A percentile compares a stretch with the other conserved stretches of the same genome.
phyloP scores from a whole-genome alignment of 2,113 vertebrate genomes.

The Macquaria australasica region DNA sequence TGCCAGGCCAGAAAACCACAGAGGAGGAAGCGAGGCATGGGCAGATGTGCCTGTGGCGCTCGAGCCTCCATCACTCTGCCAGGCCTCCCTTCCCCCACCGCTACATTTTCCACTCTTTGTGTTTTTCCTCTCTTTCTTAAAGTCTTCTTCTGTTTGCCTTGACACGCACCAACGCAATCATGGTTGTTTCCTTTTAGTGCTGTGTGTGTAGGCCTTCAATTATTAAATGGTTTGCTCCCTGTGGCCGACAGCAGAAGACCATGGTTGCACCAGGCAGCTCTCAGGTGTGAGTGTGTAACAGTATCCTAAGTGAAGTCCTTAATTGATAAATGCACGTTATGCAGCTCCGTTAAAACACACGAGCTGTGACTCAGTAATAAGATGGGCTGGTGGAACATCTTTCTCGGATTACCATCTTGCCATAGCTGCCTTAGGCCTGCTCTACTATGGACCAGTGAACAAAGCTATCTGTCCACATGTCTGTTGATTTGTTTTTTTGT shows the following conservation, averaged over 20 bases:
- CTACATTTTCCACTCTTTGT: constrained; percentile 34
- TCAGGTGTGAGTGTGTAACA: constrained; percentile 18
- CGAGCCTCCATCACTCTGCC: constrained; percentile 20
- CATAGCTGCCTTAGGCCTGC: constrained; percentile 26
- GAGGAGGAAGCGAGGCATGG: constrained; percentile 55
- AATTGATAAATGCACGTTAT: neutral
- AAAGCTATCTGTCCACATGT: constrained; percentile 33
- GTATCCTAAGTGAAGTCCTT: constrained; percentile 6
- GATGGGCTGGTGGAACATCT: constrained; percentile 22
- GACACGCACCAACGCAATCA: constrained; percentile 57
- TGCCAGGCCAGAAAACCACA: constrained; percentile 54
- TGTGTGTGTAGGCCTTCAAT: constrained; percentile 19
- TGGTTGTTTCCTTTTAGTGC: constrained; percentile 26
- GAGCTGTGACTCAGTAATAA: constrained; percentile 16
- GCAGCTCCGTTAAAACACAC: neutral
- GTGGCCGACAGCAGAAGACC: neutral
- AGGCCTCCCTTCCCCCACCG: constrained; percentile 3
- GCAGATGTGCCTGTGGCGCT: constrained; percentile 55
- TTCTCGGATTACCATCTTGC: constrained; percentile 40
- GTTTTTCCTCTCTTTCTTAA: constrained; percentile 24
- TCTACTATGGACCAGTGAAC: constrained; percentile 43
- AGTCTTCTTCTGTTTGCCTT: constrained; percentile 4
- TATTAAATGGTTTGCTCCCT: constrained; percentile 10
- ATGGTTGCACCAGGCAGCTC: neutral
- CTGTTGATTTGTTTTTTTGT: neutral